Evolutionary conservation across 2,797 vertebrate genomes (phyloP).

Genomic region (Chanos chanos): DNA sequence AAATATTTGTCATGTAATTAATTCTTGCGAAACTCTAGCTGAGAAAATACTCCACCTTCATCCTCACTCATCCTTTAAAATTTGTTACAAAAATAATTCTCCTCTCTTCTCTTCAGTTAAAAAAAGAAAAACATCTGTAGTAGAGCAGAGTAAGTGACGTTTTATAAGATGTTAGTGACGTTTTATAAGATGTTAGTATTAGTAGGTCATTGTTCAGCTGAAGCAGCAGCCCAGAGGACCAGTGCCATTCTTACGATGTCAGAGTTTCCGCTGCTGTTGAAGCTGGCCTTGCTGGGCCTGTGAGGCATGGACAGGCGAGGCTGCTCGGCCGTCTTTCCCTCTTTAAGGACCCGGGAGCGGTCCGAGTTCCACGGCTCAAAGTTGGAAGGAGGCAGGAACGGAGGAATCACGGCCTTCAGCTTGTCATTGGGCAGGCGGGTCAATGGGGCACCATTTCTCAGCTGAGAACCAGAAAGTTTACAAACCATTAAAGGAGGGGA

Average conservation of each 20-base stretch:
- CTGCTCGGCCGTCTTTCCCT: conserved; percentile 76
- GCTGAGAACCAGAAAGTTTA: conserved; percentile 53
- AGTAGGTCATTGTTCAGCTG: too few species aligned
- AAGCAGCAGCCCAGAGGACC: too few species aligned
- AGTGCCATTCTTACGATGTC: conserved; percentile 78
- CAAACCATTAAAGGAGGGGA: too few species aligned
- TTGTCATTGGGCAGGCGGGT: conserved; percentile 92
- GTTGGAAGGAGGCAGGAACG: conserved; percentile 92
- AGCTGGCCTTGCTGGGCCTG: conserved; percentile 72
- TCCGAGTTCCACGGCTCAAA: conserved; percentile 95
- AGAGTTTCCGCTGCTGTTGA: conserved; percentile 79
- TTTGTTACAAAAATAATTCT: too few species aligned
- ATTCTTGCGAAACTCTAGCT: too few species aligned
- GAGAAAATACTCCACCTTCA: too few species aligned
- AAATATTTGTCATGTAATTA: too few species aligned
- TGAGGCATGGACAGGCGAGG: conserved; percentile 79
- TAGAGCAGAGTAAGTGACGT: too few species aligned
- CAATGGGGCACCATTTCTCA: conserved; percentile 87
- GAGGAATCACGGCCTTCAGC: conserved; percentile 95
- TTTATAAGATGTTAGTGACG: too few species aligned
- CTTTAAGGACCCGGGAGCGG: conserved; percentile 73
- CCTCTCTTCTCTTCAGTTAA: neutral
- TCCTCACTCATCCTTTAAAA: too few species aligned
- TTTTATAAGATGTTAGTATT: too few species aligned
- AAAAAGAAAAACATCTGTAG: too few species aligned